phyloP scores from a whole-genome alignment of 37 sponge, comb jelly and placozoan species.

The Petrosia ficiformis region DNA sequence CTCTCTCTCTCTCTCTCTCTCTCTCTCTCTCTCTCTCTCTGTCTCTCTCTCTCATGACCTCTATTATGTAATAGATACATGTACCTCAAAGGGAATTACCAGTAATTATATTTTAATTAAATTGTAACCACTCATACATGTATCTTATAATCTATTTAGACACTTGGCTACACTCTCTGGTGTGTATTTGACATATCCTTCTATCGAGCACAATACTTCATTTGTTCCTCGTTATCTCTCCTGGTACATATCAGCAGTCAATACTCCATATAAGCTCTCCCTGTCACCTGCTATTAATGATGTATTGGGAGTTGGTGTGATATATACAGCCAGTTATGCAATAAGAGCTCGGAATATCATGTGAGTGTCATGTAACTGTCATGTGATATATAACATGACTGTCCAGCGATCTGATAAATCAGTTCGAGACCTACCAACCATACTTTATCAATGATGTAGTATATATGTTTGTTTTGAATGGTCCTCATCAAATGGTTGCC shows the following conservation, averaged over 20 bases:
- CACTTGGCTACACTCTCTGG: constrained; percentile 54
- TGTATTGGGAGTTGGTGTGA: background rate
- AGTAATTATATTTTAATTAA: too few species aligned
- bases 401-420: too few species aligned
- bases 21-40: constrained; percentile 4
- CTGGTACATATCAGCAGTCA: constrained; percentile 25
- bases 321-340: background rate
- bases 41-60: constrained; percentile 11
- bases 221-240: constrained; percentile 7
- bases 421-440: too few species aligned
- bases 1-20: constrained; percentile 21
- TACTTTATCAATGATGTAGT: too few species aligned
- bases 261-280: constrained; percentile 23
- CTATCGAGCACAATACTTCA: background rate
- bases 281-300: constrained; percentile 34
- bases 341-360: too few species aligned
- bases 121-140: too few species aligned
- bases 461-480: too few species aligned
- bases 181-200: constrained; percentile 42
- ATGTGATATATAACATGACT: too few species aligned
- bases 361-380: too few species aligned
- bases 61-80: too few species aligned
- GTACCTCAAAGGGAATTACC: too few species aligned
- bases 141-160: constrained; percentile 13
- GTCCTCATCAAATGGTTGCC: too few species aligned